Conservation (phyloP, 2,888 invertebrate species). For the Plebejus melissa region DNA sequence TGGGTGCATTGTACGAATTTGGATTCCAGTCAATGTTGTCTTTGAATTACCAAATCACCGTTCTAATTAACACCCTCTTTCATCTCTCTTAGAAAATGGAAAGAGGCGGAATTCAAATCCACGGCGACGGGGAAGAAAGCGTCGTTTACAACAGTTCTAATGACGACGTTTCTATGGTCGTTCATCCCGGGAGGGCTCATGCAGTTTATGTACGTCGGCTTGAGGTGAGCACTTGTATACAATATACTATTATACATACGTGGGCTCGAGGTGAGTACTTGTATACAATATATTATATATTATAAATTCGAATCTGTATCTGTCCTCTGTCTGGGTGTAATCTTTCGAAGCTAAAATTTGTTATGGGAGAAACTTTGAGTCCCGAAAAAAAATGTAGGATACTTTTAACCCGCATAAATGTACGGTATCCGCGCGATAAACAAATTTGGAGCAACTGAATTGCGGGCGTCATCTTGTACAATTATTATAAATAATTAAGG, state of each 20-base stretch:
- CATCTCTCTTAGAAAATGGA: slow-evolving; percentile 53
- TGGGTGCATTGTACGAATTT: not conserved
- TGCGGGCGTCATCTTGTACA: too few relatives aligned
- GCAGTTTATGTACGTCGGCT: slow-evolving; percentile 49
- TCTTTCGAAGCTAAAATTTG: too few relatives aligned
- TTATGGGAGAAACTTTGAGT: too few relatives aligned
- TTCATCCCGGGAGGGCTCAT: slow-evolving; percentile 61
- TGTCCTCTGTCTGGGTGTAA: too few relatives aligned
- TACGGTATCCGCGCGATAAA: too few relatives aligned
- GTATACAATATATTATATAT: too few relatives aligned
- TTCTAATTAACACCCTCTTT: slow-evolving; percentile 7
- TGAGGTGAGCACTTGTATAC: slow-evolving; percentile 48
- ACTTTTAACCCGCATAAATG: too few relatives aligned
- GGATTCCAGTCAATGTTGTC: not conserved
- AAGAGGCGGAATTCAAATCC: slow-evolving; percentile 54
- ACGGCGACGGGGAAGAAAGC: slow-evolving; percentile 50
- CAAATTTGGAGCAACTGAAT: too few relatives aligned
- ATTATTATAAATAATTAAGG: too few relatives aligned
- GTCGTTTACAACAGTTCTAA: slow-evolving; percentile 53
- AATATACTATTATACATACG: not conserved
- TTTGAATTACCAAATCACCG: not conserved
- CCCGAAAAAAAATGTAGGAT: too few relatives aligned
- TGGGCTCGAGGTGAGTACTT: too few relatives aligned
- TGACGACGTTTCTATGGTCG: slow-evolving; percentile 56
- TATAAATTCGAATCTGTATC: too few relatives aligned